Base-by-base conservation (phyloP, 2,113 vertebrate species). In the Zapornia atra region DNA sequence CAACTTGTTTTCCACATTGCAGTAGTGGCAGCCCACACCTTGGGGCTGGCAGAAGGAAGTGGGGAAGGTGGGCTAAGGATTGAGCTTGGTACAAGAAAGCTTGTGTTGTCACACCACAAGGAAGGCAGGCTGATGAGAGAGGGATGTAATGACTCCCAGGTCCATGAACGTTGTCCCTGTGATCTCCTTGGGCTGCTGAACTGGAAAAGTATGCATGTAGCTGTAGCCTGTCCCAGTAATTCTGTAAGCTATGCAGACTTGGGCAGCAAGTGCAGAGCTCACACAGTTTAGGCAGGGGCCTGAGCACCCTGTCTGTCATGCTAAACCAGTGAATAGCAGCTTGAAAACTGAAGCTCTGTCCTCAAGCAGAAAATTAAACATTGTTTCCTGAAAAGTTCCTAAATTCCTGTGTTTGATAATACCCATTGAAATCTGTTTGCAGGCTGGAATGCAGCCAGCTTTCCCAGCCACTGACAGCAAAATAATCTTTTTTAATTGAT, bases 131-230 rank as follows among this genome's bases (percentile, higher is more conserved):
- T 82, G 82, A 20, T 46, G 29, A 46, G n/a, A 59, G 28, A 44
- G 26, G 31, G 34, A 26, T 17, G 10, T 34, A 24, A 15, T 13
- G 15, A 42, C 15, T 77, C 38, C 6, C 29, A 42, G 38, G 9
- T 65, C 34, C 25, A 9, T 33, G 21, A 24, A 15, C 6, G 12
- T 33, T n/a, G 3, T 46, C 26, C 38, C 34, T 0, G 0, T 8
- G 22, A 40, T 44, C n/a, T 81, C 44, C 24, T 13, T 63, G 56
- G 36, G 17, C 33, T 91, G 48, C 12, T 5, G 34, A 16, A 34
- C 9, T 28, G n/a, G 8, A 65, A 11, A 59, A 19, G 29, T 3
- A 11, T 14, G 31, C 40, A 12, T 2, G 2, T 12, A 36, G 14
- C 18, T 75, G 15, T 29, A 68, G 13, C 6, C 19, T 66, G 59